Conservation (phyloP, 2,888 invertebrate genomes). For the Bellardia bayeri region DNA sequence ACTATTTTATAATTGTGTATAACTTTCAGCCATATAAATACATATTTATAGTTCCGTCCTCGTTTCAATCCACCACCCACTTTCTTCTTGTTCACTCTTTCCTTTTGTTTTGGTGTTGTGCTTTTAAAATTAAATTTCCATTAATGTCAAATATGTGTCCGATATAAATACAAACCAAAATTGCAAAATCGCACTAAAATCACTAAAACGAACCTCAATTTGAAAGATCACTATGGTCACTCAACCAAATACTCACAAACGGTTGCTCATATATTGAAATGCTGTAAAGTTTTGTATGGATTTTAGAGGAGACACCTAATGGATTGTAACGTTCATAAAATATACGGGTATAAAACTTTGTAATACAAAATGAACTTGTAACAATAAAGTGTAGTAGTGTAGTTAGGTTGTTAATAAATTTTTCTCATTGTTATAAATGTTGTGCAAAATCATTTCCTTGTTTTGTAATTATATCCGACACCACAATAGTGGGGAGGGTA, state of each 20-base stretch:
- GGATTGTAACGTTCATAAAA: background rate
- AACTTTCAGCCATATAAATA: slow-evolving; percentile 41
- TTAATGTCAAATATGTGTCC: slow-evolving; percentile 58
- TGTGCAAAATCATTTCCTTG: too few relatives aligned
- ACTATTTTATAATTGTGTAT: slow-evolving; percentile 54
- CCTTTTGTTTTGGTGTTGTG: slow-evolving; percentile 24
- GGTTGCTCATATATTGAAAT: background rate
- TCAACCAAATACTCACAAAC: slow-evolving; percentile 44
- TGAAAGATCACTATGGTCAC: slow-evolving; percentile 71
- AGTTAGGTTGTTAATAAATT: too few relatives aligned
- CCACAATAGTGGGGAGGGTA: too few relatives aligned
- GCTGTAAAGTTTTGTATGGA: slow-evolving; percentile 30
- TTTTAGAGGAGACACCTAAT: slow-evolving; percentile 16
- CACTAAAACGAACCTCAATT: slow-evolving; percentile 65
- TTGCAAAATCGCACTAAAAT: slow-evolving; percentile 46
- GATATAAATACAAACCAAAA: slow-evolving; percentile 45
- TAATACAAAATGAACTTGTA: background rate
- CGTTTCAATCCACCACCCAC: background rate
- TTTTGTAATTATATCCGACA: too few relatives aligned
- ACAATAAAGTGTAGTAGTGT: background rate
- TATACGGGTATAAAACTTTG: background rate
- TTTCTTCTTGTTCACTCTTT: background rate
- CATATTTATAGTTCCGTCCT: background rate
- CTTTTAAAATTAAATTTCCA: slow-evolving; percentile 60
- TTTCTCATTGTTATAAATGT: too few relatives aligned